Conservation (phyloP, 2,113 vertebrate species). For the Calypte anna region DNA sequence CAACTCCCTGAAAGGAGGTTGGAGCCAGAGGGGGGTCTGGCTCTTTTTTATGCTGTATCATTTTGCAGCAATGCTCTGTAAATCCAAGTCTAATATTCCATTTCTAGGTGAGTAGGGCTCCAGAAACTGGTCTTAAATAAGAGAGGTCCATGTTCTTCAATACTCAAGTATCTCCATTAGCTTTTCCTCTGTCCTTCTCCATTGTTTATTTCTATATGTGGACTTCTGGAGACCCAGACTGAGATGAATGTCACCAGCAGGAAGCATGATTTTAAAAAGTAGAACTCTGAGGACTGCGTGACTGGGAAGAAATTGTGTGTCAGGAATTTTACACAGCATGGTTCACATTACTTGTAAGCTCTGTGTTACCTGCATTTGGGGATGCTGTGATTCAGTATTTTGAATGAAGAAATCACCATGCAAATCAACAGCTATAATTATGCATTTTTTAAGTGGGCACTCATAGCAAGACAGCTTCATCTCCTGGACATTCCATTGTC, state of each 20-base stretch:
- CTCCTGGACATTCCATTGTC: background rate
- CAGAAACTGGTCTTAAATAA: background rate
- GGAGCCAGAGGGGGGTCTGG: too few species aligned
- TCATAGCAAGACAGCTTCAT: background rate
- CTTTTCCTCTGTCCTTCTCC: background rate
- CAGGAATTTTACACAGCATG: background rate
- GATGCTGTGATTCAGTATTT: accelerated
- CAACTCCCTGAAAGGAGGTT: too few species aligned
- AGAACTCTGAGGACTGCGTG: background rate
- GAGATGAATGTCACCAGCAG: background rate
- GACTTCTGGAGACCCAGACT: background rate
- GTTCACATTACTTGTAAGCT: background rate
- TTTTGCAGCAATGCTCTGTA: background rate
- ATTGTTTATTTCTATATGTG: background rate
- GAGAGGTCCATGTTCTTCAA: accelerated
- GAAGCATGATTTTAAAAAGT: background rate
- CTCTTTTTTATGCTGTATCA: background rate
- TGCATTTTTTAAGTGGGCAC: background rate
- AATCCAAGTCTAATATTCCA: background rate
- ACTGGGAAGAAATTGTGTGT: background rate
- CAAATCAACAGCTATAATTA: background rate
- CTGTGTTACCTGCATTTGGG: background rate
- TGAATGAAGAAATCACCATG: background rate
- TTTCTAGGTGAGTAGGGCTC: background rate
- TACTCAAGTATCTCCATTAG: accelerated